Evolutionary conservation across 64 coral and sea anemone genomes (phyloP).

Genomic region (Trachythela sp.): DNA sequence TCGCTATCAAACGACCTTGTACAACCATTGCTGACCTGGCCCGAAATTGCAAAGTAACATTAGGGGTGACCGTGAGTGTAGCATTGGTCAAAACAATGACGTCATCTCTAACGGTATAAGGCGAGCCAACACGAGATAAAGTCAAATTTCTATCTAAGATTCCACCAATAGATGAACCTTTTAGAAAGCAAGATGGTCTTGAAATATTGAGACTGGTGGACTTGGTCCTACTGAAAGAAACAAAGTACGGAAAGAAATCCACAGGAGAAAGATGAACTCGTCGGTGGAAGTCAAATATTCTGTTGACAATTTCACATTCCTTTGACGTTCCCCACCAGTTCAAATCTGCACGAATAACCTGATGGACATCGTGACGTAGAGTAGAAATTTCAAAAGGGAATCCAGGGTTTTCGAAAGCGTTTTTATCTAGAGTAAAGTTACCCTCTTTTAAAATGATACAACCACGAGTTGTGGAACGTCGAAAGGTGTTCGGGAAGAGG

Average conservation of each 20-base stretch:
- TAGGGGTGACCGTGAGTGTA: constrained; percentile 42
- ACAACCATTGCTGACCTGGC: constrained; percentile 51
- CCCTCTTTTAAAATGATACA: constrained; percentile 57
- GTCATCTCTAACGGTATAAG: constrained; percentile 63
- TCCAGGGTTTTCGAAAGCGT: constrained; percentile 37
- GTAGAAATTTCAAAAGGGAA: constrained; percentile 46
- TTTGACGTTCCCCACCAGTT: constrained; percentile 66
- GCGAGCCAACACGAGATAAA: constrained; percentile 2
- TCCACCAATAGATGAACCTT: constrained; percentile 41
- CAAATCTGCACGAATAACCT: constrained; percentile 19
- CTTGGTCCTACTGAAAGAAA: neutral
- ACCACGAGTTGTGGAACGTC: constrained; percentile 31
- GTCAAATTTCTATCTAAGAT: constrained; percentile 25
- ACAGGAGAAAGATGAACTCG: constrained; percentile 56
- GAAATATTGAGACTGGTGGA: neutral
- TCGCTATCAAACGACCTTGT: constrained; percentile 47
- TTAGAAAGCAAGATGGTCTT: constrained; percentile 49
- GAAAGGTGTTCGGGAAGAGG: constrained; percentile 46
- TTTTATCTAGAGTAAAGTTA: constrained; percentile 51
- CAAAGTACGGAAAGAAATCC: constrained; percentile 45
- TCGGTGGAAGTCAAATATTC: constrained; percentile 60
- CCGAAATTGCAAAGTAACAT: constrained; percentile 64
- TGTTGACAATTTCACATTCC: constrained; percentile 53
- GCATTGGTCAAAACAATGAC: constrained; percentile 51
- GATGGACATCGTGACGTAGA: constrained; percentile 34